Evolutionary conservation across 2,888 invertebrate species (phyloP), one percentile per base, ranked within the genome.

Genomic region (Drosophila demipolita): DNA sequence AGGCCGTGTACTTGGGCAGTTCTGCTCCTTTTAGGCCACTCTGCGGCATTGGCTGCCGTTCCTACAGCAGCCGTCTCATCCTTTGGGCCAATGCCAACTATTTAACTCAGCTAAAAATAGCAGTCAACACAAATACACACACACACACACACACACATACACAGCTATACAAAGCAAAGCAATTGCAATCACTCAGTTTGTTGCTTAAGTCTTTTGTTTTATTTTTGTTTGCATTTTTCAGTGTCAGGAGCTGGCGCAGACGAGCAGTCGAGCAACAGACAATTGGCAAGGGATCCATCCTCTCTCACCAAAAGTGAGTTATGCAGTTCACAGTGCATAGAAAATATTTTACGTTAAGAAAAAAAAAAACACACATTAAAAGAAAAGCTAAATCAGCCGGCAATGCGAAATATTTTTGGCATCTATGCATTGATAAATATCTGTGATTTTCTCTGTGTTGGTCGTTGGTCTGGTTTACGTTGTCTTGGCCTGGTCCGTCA

Each of bases 191-290:
- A 87, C 87, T 87, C 87, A 87, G 87, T 87, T 87, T 84, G 87
- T 87, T 87, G 89, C 89, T 87, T 79, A 81, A 89, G 87, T 87
- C 87, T 89, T 87, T 87, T 87, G 89, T 89, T 89, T 87, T 87
- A 89, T 87, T 86, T 89, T 80, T 86, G 89, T 89, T 87, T 86
- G 86, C 86, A 89, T 89, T 86, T 87, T 89, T 86, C 89, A 86
- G 85, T 86, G 89, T 89, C 86, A 86, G 81, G 35, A 73, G 55
- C 54, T 50, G 57, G 60, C 66, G 61, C 70, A 54, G 59, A 12
- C 66, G 53, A 45, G 49, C 40, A 36, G 11, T 42, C 32, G 42
- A 33, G 11, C 58, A 63, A 58, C 58, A 62, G 63, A 68, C 83
- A 82, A 82, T 87, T 73, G 85, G 70, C 85, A 76, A 58, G 80